Evolutionary conservation across 2,888 invertebrate genomes (phyloP).

Genomic region (Athetis lepigone): DNA sequence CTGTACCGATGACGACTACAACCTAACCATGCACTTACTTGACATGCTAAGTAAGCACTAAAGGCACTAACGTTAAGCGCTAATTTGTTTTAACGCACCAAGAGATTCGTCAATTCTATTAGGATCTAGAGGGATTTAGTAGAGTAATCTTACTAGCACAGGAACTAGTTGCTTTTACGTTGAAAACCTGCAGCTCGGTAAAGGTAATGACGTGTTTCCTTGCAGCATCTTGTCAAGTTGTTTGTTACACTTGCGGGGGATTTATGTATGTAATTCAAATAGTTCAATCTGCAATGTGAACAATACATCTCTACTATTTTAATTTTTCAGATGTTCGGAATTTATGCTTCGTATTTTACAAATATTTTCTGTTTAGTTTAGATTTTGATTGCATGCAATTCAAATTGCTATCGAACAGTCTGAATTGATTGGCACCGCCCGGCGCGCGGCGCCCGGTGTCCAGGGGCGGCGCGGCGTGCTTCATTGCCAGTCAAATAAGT

Average conservation of each 20-base stretch:
- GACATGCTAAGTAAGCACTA: not conserved
- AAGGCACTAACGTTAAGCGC: not conserved
- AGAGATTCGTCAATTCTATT: constrained; percentile 9
- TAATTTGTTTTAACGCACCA: constrained; percentile 20
- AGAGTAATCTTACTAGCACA: constrained; percentile 5
- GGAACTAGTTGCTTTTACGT: constrained; percentile 4
- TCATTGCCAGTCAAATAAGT: constrained; percentile 16
- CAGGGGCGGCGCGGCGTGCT: not conserved
- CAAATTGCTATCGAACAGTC: constrained; percentile 18
- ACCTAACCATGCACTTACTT: constrained; percentile 10
- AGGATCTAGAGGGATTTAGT: constrained; percentile 3
- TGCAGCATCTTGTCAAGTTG: too few species aligned
- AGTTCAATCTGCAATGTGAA: not conserved
- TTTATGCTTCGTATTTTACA: not conserved
- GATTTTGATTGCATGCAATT: constrained; percentile 8
- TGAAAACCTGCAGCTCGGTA: not conserved
- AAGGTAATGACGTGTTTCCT: too few species aligned
- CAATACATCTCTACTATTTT: not conserved
- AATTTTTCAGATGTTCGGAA: not conserved
- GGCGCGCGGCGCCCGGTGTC: too few species aligned
- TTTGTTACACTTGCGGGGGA: too few species aligned
- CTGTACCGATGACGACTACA: too few species aligned
- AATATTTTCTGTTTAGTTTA: not conserved
- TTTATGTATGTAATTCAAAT: not conserved
- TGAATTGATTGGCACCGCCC: constrained; percentile 11